Base-by-base conservation (phyloP, 2,797 vertebrate species). In the Furcifer pardalis region DNA sequence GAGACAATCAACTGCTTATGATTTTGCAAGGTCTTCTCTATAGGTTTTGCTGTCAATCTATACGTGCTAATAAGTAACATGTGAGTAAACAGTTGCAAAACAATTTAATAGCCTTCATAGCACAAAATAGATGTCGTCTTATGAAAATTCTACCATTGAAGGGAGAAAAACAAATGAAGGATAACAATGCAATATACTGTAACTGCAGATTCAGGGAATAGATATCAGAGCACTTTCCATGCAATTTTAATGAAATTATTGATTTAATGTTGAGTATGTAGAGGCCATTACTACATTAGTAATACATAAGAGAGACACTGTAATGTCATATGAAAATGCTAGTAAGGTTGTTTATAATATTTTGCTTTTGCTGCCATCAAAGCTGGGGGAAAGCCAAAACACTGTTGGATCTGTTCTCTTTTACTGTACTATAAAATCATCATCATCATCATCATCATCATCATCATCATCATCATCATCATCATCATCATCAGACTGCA, bases 201-300 rank as follows among this genome's bases (percentile, higher is more conserved):
- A 80, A 80, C 71, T 75, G 84, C 84, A 44, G 60, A 66, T 81
- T 81, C 73, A 7, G 65, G n/a, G n/a, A 1, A 21, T 37, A 37
- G 69, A 69, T 83, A 71, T 62, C 79, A 23, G 52, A 84, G 37
- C 49, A 37, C 80, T 89, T 78, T 86, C 44, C 75, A 49, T 83
- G 66, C 42, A 88, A n/a, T 15, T 79, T 85, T 80, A 90, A 87
- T 30, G 35, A 5, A 42, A 72, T 32, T 82, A 85, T 81, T 87
- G 66, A 87, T 87, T 75, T 79, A 21, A 1, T 77, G 2, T 79
- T 79, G 78, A 8, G 30, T 68, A 79, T 1, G 44, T 74, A 52
- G 4, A 27, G 81, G 74, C 42, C 2, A 6, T 32, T 44, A n/a
- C 19, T 15, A 71, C 0, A 2, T 89, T 83, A 81, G 84, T 87